Conservation (phyloP, 1,140 invertebrate genomes). For the Bombus vancouverensis region DNA sequence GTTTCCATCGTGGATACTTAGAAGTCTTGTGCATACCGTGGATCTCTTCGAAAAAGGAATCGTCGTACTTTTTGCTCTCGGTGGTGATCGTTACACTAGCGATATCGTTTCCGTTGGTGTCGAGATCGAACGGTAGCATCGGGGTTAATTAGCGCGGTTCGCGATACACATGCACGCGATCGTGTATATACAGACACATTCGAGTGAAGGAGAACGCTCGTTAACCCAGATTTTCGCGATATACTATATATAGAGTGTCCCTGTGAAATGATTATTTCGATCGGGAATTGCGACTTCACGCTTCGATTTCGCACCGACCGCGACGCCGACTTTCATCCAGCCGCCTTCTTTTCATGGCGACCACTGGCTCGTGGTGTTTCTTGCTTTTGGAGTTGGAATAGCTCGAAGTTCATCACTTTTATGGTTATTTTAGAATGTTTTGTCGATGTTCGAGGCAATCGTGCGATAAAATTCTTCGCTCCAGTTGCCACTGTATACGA, state of each 20-base stretch:
- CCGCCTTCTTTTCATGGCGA: not conserved
- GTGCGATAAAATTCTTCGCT: not conserved
- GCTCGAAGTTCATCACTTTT: not conserved
- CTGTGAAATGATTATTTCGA: conserved; percentile 47
- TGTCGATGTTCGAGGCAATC: not conserved
- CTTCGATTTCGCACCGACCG: conserved; percentile 27
- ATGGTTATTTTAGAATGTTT: not conserved
- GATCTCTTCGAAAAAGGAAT: conserved; percentile 53
- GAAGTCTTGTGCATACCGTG: conserved; percentile 18
- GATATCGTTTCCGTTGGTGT: conserved; percentile 58
- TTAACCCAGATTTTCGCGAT: conserved; percentile 60
- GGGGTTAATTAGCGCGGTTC: conserved; percentile 56
- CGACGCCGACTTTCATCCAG: conserved; percentile 15
- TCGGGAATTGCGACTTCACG: conserved; percentile 30
- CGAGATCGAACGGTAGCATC: conserved; percentile 58
- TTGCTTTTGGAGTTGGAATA: too few species aligned
- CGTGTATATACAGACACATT: not conserved
- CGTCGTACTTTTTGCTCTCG: conserved; percentile 44
- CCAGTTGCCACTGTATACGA: not conserved
- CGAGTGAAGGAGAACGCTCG: conserved; percentile 21
- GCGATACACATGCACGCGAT: not conserved
- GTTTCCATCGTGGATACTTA: conserved; percentile 29
- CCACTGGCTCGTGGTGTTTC: not conserved
- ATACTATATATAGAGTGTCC: conserved; percentile 40
- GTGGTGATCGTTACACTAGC: conserved; percentile 53